Percentiles rank a stretch among this genome's conserved stretches.
phyloP scores from a whole-genome alignment of 1,140 invertebrate genomes.

The Euwallacea fornicatus region DNA sequence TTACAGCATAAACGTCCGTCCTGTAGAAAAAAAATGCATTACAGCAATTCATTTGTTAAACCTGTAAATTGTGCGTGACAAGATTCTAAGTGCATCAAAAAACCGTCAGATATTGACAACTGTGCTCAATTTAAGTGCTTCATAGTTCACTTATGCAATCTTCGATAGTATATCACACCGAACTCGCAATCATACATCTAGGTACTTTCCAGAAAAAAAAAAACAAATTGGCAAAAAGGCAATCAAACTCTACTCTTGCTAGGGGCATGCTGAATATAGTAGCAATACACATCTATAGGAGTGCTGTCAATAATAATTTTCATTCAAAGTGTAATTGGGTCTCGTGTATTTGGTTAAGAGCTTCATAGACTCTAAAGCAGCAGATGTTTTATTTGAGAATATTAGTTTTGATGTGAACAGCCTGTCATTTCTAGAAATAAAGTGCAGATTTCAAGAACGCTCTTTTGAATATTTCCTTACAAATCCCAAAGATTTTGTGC shows the following conservation, averaged over 20 bases:
- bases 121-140: no score
- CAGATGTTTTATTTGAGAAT: no score
- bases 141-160: no score
- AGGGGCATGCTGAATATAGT: slow-evolving; percentile 35
- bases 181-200: no score
- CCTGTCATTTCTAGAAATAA: no score
- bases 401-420: no score
- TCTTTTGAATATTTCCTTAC: no score
- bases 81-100: slow-evolving; percentile 11
- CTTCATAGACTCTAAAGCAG: no score
- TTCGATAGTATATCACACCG: no score
- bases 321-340: slow-evolving; percentile 34
- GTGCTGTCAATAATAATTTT: slow-evolving; percentile 35
- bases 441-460: no score
- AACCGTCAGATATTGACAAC: no score
- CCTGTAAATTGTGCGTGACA: slow-evolving; percentile 14
- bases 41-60: not conserved
- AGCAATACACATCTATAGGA: slow-evolving; percentile 42
- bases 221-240: slow-evolving; percentile 24
- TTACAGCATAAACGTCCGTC: slow-evolving; percentile 65
- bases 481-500: no score
- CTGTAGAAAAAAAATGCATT: slow-evolving; percentile 49
- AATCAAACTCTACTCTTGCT: slow-evolving; percentile 6
- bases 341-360: slow-evolving; percentile 8
- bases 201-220: not conserved